Percentiles rank a stretch among this genome's conserved stretches.
phyloP scores from a whole-genome alignment of 2,113 vertebrate genomes.

The Indicator maculatus region DNA sequence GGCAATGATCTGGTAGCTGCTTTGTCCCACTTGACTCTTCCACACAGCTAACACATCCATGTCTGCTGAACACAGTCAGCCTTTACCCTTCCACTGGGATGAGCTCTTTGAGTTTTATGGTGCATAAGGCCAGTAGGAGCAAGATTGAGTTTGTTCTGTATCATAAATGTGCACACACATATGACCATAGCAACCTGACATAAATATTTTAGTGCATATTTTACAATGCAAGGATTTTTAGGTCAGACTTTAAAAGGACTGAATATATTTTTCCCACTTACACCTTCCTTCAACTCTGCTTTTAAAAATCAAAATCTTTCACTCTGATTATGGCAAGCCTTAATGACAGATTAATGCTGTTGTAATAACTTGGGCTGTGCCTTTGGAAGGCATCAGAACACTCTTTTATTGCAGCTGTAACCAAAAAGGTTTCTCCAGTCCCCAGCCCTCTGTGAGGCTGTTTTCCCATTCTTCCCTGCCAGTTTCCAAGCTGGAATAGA shows the following conservation, averaged over 20 bases:
- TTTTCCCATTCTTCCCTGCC: not conserved
- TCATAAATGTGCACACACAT: not conserved
- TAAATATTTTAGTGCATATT: constrained; percentile 36
- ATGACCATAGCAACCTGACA: constrained; percentile 35
- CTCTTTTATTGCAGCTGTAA: not conserved
- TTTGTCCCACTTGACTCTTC: not conserved
- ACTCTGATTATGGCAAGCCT: not conserved
- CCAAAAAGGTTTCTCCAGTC: not conserved
- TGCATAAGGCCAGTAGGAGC: not conserved
- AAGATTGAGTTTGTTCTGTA: not conserved
- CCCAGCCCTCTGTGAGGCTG: not conserved
- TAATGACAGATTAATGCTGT: constrained; percentile 4
- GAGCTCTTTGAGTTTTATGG: not conserved
- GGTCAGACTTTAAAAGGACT: constrained; percentile 33
- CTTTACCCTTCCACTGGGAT: not conserved
- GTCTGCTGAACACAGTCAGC: not conserved
- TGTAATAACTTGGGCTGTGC: constrained; percentile 11
- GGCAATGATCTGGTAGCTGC: not conserved
- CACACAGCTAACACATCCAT: fast-evolving
- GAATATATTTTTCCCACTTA: not conserved
- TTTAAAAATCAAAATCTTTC: not conserved
- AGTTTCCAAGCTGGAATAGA: constrained; percentile 17
- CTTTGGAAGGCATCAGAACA: not conserved
- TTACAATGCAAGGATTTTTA: constrained; percentile 26
- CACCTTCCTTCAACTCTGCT: not conserved